A percentile compares a stretch with the other conserved stretches of the same genome.
These are phyloP conservation scores for Pteropus rufus DNA, from an alignment of 2,797 vertebrate genomes.

Conservation along the genomic window DNA sequence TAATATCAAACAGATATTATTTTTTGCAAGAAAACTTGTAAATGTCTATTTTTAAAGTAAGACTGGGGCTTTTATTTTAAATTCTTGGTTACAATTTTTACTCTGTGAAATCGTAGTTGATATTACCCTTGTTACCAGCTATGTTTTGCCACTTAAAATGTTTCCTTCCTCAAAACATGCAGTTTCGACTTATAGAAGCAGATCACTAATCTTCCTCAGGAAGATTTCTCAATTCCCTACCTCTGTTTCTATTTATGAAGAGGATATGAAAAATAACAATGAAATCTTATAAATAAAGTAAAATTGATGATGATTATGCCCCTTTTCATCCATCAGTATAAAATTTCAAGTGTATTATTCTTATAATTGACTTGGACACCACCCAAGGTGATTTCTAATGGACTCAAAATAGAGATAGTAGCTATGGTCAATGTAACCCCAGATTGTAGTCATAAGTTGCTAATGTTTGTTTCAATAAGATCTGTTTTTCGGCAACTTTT, in stretches of 20 bases:
- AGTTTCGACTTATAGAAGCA: neutral
- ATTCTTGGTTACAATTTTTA: neutral
- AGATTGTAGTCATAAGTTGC: conserved; percentile 16
- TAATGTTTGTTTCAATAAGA: conserved; percentile 31
- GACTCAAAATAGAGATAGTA: neutral
- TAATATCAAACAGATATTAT: conserved; percentile 27
- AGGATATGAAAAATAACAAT: neutral
- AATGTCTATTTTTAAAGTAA: conserved; percentile 46
- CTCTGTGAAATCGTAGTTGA: neutral
- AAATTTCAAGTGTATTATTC: neutral
- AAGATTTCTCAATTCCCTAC: neutral
- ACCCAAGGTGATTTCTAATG: neutral
- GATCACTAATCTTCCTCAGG: neutral
- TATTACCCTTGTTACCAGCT: conserved; percentile 9
- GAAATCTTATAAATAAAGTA: neutral
- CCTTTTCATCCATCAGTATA: neutral
- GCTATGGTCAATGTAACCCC: neutral
- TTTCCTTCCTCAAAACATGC: conserved; percentile 5
- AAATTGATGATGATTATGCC: neutral
- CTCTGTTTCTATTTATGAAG: neutral
- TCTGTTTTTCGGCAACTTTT: conserved; percentile 27
- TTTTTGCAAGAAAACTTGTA: neutral
- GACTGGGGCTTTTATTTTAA: conserved; percentile 33
- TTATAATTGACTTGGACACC: neutral
- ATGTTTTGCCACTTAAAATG: neutral